phyloP scores from a whole-genome alignment of 2,888 invertebrate genomes.

The Sarcophaga carnaria region DNA sequence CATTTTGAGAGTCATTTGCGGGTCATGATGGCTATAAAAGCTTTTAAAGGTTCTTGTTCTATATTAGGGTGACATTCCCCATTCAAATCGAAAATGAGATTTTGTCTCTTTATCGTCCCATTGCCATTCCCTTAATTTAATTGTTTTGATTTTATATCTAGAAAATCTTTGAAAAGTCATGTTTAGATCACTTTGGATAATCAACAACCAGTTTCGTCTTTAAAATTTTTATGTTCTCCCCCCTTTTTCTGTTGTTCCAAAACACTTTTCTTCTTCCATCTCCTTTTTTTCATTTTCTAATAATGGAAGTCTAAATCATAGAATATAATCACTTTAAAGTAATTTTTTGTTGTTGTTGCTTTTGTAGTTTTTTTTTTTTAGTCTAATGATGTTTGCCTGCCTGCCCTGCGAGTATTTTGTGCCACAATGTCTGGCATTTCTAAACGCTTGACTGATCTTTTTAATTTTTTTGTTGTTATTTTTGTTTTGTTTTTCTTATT shows the following conservation, averaged over 20 bases:
- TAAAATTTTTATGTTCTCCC: background rate
- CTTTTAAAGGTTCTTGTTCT: too few species aligned
- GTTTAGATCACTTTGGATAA: conserved; percentile 41
- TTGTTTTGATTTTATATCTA: conserved; percentile 36
- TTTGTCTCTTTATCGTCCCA: background rate
- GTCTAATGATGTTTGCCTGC: conserved; percentile 39
- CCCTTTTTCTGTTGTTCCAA: background rate
- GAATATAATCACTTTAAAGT: background rate
- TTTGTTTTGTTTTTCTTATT: background rate
- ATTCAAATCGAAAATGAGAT: background rate
- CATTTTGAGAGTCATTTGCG: too few species aligned
- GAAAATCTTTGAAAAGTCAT: conserved; percentile 32
- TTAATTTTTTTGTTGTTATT: conserved; percentile 15
- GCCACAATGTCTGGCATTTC: conserved; percentile 72
- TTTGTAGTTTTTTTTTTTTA: background rate
- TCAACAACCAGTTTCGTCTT: conserved; percentile 20
- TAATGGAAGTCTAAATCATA: conserved; percentile 10
- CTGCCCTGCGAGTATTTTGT: conserved; percentile 32
- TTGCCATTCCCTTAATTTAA: background rate
- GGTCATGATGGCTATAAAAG: too few species aligned
- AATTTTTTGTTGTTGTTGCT: background rate
- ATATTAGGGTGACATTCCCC: conserved; percentile 31
- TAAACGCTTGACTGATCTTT: conserved; percentile 59
- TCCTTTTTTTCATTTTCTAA: background rate
- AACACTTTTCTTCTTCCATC: background rate